These are phyloP conservation scores for Sesia bembeciformis DNA, from an alignment of 2,888 invertebrate species.

Conservation along the genomic window DNA sequence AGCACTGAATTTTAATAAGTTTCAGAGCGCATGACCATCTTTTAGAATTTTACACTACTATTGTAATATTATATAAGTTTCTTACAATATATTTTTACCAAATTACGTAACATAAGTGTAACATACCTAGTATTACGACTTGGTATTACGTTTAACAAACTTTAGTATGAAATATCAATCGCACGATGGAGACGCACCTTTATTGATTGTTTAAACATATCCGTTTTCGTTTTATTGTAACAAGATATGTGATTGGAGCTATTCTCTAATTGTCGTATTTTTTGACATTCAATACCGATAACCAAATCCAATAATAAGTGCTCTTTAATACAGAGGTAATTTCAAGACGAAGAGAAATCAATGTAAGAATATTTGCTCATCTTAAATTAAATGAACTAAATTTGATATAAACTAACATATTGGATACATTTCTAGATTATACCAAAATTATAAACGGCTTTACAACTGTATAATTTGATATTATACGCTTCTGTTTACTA, in stretches of 20 bases:
- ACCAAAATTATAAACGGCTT: no score
- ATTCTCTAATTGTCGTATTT: slow-evolving; percentile 8
- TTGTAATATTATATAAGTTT: background rate
- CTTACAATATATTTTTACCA: background rate
- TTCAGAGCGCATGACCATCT: no score
- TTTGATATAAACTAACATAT: no score
- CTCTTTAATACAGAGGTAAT: background rate
- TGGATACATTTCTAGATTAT: no score
- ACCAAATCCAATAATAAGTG: background rate
- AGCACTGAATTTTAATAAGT: background rate
- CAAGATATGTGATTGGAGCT: slow-evolving; percentile 8
- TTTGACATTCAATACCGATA: slow-evolving; percentile 8
- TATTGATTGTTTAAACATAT: background rate
- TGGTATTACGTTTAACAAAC: background rate
- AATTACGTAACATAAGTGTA: background rate
- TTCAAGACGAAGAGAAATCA: background rate
- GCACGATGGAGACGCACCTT: background rate
- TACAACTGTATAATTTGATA: no score
- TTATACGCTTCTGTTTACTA: no score
- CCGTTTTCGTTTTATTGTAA: slow-evolving; percentile 6
- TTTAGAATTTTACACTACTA: no score
- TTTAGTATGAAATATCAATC: background rate
- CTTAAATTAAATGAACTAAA: no score
- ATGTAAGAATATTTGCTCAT: background rate
- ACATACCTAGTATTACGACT: background rate